These are phyloP conservation scores for Sminthurinus signatus DNA, from an alignment of 1,140 invertebrate species.

Conservation along the genomic window DNA sequence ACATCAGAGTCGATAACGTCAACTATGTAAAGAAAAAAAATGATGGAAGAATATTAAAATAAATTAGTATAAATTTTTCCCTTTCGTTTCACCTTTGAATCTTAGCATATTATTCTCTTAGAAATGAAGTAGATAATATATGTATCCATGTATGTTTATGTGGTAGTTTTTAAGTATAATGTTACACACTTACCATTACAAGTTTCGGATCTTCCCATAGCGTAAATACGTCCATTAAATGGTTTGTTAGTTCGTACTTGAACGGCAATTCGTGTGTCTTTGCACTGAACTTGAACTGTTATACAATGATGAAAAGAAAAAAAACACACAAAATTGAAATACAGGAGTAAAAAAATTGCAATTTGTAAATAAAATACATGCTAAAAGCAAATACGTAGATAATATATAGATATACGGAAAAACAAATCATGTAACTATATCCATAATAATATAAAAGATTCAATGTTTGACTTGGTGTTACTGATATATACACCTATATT, in stretches of 20 bases:
- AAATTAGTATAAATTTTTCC: too few relatives aligned
- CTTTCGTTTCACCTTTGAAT: too few relatives aligned
- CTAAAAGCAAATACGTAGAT: neutral
- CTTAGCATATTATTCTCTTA: too few relatives aligned
- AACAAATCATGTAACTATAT: too few relatives aligned
- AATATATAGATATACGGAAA: neutral
- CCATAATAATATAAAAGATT: too few relatives aligned
- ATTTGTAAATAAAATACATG: neutral
- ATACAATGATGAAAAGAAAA: neutral
- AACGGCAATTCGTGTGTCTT: conserved; percentile 86
- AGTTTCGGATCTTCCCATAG: conserved; percentile 83
- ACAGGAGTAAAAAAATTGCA: too few relatives aligned
- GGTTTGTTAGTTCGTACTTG: conserved; percentile 86
- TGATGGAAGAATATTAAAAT: too few relatives aligned
- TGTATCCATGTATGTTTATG: too few relatives aligned
- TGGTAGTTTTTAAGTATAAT: too few relatives aligned
- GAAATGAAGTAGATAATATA: too few relatives aligned
- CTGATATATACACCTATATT: neutral
- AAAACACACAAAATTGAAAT: conserved; percentile 1
- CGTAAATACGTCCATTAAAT: conserved; percentile 90
- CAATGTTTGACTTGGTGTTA: too few relatives aligned
- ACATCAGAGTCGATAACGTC: conserved; percentile 86
- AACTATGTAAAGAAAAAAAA: conserved; percentile 47
- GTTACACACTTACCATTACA: conserved; percentile 62
- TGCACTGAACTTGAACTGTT: conserved; percentile 84